Evolutionary conservation across 2,888 invertebrate genomes (phyloP).

Genomic region (Chloromyia formosa): DNA sequence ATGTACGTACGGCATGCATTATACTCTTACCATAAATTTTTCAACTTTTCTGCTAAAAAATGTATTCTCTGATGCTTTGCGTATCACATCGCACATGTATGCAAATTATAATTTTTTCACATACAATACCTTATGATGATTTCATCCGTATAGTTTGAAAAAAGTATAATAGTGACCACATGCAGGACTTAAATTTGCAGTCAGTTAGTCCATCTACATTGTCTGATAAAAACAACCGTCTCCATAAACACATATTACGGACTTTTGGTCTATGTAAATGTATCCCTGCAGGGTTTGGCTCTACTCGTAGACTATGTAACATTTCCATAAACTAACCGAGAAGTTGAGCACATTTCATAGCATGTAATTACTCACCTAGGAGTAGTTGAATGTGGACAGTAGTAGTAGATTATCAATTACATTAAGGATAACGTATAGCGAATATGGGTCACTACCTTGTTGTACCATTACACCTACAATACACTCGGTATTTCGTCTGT

Average conservation of each 20-base stretch:
- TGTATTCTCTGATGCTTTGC: too few species aligned
- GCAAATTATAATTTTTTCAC: too few species aligned
- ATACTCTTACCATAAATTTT: too few species aligned
- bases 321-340: conserved; percentile 23
- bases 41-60: too few species aligned
- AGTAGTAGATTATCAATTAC: conserved; percentile 35
- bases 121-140: neutral
- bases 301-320: neutral
- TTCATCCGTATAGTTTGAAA: neutral
- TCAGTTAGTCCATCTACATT: neutral
- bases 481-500: conserved; percentile 14
- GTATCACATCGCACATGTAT: too few species aligned
- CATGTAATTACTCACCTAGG: conserved; percentile 33
- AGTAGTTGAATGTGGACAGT: conserved; percentile 15
- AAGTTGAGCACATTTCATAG: conserved; percentile 13
- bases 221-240: neutral
- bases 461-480: conserved; percentile 18
- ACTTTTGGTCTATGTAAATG: conserved; percentile 12
- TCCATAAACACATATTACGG: conserved; percentile 1
- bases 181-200: neutral
- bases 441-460: conserved; percentile 39
- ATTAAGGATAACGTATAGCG: conserved; percentile 35
- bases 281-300: conserved; percentile 26
- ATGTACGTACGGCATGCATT: too few species aligned
- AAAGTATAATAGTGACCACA: neutral